Conservation (phyloP, 1,140 invertebrate species). For the Atta colombica region DNA sequence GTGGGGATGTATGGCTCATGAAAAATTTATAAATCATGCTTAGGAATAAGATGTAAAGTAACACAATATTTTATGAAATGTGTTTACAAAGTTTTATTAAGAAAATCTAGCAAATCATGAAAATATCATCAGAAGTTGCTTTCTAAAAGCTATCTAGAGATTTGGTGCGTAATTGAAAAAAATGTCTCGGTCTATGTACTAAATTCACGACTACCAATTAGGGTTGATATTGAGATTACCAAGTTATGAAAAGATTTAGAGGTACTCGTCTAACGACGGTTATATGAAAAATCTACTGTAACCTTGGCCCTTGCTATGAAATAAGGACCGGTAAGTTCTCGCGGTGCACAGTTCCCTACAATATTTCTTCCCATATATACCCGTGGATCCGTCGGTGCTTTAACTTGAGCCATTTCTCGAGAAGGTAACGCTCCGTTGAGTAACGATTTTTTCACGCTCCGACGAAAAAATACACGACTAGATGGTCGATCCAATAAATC, state of each 20-base stretch:
- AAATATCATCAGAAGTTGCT: no score
- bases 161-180: no score
- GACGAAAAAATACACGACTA: constrained; percentile 52
- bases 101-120: no score
- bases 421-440: constrained; percentile 40
- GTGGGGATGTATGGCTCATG: no score
- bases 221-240: neutral
- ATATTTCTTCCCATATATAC: constrained; percentile 51
- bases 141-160: no score
- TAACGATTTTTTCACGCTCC: constrained; percentile 51
- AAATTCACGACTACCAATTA: no score
- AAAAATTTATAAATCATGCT: no score
- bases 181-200: no score
- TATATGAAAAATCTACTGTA: constrained; percentile 40
- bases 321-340: constrained; percentile 41
- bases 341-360: constrained; percentile 26
- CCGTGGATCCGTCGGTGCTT: constrained; percentile 49
- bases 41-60: no score
- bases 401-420: constrained; percentile 59
- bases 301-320: constrained; percentile 34
- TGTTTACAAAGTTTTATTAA: no score
- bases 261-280: neutral
- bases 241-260: neutral
- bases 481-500: constrained; percentile 55
- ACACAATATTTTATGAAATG: no score